Evolutionary conservation across 2,797 vertebrate species (phyloP), one percentile per base, ranked within the genome.

Genomic region (Hydrolagus colliei): DNA sequence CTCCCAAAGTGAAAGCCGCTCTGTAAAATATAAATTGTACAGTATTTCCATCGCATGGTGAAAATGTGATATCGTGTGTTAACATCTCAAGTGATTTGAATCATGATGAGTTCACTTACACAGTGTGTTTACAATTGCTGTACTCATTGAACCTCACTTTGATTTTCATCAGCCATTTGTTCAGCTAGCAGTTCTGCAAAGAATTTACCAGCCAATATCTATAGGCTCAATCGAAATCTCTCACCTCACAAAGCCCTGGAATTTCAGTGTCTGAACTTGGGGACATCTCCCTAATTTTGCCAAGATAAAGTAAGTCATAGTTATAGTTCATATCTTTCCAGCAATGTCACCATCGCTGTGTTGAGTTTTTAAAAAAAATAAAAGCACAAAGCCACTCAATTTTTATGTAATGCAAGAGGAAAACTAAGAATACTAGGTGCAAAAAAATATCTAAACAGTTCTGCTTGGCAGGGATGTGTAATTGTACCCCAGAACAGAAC

Each of bases 61-160:
- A 22, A 79, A 65, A 79, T 79, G n/a, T 79, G 52, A 20, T 79
- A 20, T 12, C 63, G 76, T 79, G n/a, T 61, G 63, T 27, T 79
- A 52, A 79, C 12, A 22, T 79, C 76, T 62, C 16, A 79, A 22
- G 10, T 79, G 61, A 79, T 63, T 79, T 65, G 59, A 79, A 65
- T 79, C 77, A 79, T 62, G 22, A 59, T 63, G 52, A 27, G 52
- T 63, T 79, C 61, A 79, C 77, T 79, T 27, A 13, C 77, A 27
- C 65, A 14, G n/a, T 79, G n/a, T 79, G 77, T n/a, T 62, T 52
- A 62, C 52, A 78, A 78, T 78, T 78, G 52, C 76, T 62, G 61
- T 22, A 22, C 76, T n/a, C 35, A 63, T 13, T 5, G 76, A 12
- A 27, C 59, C 2, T 62, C 61, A 63, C 2, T 79, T 61, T 79